Base-by-base conservation (phyloP, 1,140 invertebrate genomes). In the Coptotermes formosanus region DNA sequence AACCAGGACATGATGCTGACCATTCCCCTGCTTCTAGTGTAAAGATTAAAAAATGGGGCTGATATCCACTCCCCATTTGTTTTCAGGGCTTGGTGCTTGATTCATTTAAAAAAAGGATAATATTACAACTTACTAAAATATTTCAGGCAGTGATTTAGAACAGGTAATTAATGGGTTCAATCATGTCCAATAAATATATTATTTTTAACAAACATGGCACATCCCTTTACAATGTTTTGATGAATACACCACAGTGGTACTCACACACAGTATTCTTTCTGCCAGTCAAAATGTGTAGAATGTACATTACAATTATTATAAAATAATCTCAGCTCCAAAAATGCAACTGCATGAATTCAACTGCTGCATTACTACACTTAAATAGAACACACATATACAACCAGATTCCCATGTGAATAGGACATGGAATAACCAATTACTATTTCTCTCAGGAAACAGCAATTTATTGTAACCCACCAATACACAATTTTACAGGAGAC, bases 221-320 rank as follows among this genome's bases (percentile, higher is more conserved):
- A 75, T 30, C n/a, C 64, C 64, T 30, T 75, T 75, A 75, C 64
- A 75, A 30, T 75, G n/a, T 25, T 75, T 30, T 75, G 64, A 75
- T 30, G n/a, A 30, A 25, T 75, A 75, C 59, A 64, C 21, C 16
- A 64, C 59, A 64, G 21, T 64, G 59, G 9, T 64, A 64, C 64
- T 30, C 64, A 75, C 64, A 75, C n/a, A 75, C 9, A 75, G 64
- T 75, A 75, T 30, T 75, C 64, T 75, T 75, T n/a, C 64, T 14
- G n/a, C 14, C n/a, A 75, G n/a, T 11, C 25, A 75, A 75, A 55
- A 55, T 48, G 21, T 55, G 21, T 21, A 55, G 19, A 55, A n/a
- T 75, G 3, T 75, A 75, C n/a, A 16, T 75, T 75, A 75, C 64
- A 75, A 30, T n/a, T 75, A 75, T 75, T 75, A 75, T 75, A 75